Percentiles rank a stretch among this genome's conserved stretches.
phyloP scores from a whole-genome alignment of 2,113 vertebrate species.

The Phaethornis superciliosus region DNA sequence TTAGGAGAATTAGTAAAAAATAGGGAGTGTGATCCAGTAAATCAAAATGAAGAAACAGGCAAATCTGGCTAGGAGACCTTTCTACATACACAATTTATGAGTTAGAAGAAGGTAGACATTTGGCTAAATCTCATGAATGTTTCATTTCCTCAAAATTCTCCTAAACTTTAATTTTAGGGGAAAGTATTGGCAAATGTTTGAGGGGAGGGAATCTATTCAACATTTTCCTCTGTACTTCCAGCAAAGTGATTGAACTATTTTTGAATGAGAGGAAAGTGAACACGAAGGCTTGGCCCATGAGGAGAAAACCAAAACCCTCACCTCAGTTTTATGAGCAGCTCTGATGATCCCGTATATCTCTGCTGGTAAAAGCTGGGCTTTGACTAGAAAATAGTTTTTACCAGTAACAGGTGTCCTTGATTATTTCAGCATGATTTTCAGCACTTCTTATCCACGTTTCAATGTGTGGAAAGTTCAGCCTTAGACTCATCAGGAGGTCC shows the following conservation, averaged over 20 bases:
- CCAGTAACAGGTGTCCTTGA: background rate
- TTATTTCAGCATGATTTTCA: background rate
- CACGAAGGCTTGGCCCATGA: background rate
- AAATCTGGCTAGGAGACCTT: background rate
- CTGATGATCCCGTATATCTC: background rate
- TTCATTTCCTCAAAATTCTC: slow-evolving; percentile 55
- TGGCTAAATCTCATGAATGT: slow-evolving; percentile 20
- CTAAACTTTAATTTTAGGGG: slow-evolving; percentile 38
- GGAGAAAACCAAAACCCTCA: background rate
- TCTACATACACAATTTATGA: background rate
- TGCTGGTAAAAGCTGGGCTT: background rate
- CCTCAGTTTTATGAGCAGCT: background rate
- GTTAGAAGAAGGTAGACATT: background rate
- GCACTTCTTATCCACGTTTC: background rate
- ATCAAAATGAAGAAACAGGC: background rate
- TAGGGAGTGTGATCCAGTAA: background rate
- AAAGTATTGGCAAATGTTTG: background rate
- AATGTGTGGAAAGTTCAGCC: background rate
- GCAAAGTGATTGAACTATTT: background rate
- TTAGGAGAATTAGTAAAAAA: background rate
- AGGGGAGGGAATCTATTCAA: background rate
- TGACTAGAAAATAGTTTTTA: background rate
- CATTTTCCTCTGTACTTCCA: background rate
- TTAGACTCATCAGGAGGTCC: background rate
- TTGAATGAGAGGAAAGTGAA: background rate